phyloP scores from a whole-genome alignment of 1,140 invertebrate species.

The Bombus breviceps region DNA sequence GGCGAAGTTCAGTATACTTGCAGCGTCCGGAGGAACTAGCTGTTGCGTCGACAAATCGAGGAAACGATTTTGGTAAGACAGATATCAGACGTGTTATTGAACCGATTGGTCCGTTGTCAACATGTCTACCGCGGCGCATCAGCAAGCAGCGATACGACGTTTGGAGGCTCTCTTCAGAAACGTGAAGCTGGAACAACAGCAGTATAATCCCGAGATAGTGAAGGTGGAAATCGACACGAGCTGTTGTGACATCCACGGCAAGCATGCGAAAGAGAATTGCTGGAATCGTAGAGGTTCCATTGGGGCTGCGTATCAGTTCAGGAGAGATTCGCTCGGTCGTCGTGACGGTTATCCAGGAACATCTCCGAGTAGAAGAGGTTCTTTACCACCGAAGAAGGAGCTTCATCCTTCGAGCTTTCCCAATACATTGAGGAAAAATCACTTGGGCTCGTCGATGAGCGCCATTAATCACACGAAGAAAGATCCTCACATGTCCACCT shows the following conservation, averaged over 20 bases:
- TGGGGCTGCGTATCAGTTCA: constrained; percentile 76
- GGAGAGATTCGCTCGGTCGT: constrained; percentile 69
- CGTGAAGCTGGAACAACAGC: constrained; percentile 84
- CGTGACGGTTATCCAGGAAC: constrained; percentile 58
- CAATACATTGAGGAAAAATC: constrained; percentile 85
- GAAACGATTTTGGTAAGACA: not conserved
- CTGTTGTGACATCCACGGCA: constrained; percentile 88
- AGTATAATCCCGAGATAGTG: constrained; percentile 79
- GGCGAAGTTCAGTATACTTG: not conserved
- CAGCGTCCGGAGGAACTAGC: not conserved
- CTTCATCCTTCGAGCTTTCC: constrained; percentile 88
- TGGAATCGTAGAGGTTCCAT: constrained; percentile 83
- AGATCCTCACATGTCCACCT: constrained; percentile 67
- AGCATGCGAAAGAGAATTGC: constrained; percentile 83
- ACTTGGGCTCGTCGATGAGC: constrained; percentile 83
- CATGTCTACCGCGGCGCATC: constrained; percentile 84
- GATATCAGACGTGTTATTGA: too few species aligned
- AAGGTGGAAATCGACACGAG: constrained; percentile 85
- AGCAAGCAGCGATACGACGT: constrained; percentile 86
- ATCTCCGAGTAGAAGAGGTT: constrained; percentile 83
- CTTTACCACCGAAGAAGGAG: constrained; percentile 83
- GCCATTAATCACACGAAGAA: constrained; percentile 74
- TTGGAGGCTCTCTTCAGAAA: constrained; percentile 88
- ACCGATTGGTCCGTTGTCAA: not conserved
- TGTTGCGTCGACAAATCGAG: not conserved